A percentile compares a stretch with the other conserved stretches of the same genome.
Conservation (phyloP, 2,113 vertebrate genomes). For the Leptobrachium ailaonicum region DNA sequence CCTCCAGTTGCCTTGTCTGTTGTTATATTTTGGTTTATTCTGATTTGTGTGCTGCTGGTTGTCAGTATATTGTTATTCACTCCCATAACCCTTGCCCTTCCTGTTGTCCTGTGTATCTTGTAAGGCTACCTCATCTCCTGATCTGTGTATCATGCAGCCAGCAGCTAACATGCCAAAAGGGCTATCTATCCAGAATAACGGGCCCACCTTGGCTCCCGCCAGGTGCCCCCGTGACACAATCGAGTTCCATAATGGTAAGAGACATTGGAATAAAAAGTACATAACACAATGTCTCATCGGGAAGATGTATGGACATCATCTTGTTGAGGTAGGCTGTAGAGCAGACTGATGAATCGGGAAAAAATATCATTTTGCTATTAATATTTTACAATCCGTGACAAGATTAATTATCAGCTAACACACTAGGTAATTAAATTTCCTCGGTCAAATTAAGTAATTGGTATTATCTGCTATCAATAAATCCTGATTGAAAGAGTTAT, state of each 20-base stretch:
- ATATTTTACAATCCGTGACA: background rate
- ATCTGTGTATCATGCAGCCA: no score
- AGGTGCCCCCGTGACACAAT: no score
- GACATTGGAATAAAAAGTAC: background rate
- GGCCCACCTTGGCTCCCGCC: no score
- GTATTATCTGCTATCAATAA: background rate
- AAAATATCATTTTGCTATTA: background rate
- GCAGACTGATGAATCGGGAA: background rate
- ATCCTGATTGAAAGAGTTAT: background rate
- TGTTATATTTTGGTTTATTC: no score
- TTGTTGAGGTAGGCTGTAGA: background rate
- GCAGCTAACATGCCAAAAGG: no score
- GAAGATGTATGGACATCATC: background rate
- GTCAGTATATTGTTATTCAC: no score
- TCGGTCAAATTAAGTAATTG: background rate
- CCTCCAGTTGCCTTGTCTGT: no score
- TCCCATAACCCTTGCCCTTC: no score
- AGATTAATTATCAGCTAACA: background rate
- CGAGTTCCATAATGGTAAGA: background rate
- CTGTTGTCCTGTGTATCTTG: no score
- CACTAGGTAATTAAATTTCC: background rate
- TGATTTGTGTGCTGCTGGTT: no score
- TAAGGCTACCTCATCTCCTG: no score
- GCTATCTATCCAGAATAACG: no score
- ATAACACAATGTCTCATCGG: background rate